Evolutionary conservation across 2,888 invertebrate genomes (phyloP), one percentile per base, ranked within the genome.

Genomic region (Trichopoda pennipes): DNA sequence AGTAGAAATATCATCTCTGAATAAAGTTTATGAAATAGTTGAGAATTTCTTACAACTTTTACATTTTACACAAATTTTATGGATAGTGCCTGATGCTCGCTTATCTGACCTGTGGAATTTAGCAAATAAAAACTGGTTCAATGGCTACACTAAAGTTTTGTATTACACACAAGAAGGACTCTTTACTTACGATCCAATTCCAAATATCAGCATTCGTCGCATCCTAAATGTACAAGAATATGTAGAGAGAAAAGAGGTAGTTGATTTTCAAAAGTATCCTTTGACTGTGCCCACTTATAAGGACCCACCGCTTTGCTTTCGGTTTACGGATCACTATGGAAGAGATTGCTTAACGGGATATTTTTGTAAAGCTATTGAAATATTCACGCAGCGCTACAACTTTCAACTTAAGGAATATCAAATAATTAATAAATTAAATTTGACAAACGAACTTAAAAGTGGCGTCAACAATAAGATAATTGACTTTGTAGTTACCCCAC

Each of bases 341-440:
- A 12, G 35, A 23, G 3, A 7, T 1, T 3, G 12, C 9, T 17
- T 44, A 47, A 16, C 66, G 9, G 78, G 78, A 2, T 79, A 73
- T 60, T 44, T 68, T 42, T 79, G 35, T 53, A 42, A 61, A 49
- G 53, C 56, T 14, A 0, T 79, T 1, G 1, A 58, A 14, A 47
- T 61, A n/a, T 79, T 79, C 47, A 32, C 60, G 14, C n/a, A 66
- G 1, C 19, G 9, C 0, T 79, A 55, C 8, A 79, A 79, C n/a
- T 73, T 79, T 19, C 14, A 35, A 3, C n/a, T 47, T 16, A 42
- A 3, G 3, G 42, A 42, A 42, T 42, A 42, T 9, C 42, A 7
- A 9, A 42, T 14, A 3, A 3, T 3, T 14, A 2, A 42, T 42
- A 9, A 42, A 32, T 32, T 8, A 32, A 6, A 3, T 32, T 3